These are phyloP conservation scores for Ciconia nigra DNA, from an alignment of 2,797 vertebrate species.

Conservation along the genomic window DNA sequence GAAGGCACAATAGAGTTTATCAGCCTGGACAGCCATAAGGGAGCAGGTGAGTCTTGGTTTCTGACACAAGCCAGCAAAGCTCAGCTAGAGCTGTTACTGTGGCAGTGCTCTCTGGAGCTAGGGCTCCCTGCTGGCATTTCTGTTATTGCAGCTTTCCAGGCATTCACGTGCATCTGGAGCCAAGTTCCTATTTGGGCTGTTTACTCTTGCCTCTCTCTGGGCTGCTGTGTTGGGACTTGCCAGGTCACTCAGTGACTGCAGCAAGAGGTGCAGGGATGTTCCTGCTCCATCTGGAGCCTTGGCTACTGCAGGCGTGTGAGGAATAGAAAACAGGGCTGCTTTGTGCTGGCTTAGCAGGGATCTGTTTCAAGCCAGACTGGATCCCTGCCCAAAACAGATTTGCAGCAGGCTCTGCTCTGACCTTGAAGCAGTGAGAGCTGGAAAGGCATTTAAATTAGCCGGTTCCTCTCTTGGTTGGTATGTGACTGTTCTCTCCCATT, in stretches of 20 bases:
- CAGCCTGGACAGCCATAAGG: slow-evolving; percentile 89
- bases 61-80: neutral
- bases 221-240: neutral
- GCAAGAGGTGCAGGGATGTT: neutral
- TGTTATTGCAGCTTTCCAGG: neutral
- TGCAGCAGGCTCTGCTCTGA: slow-evolving; percentile 1
- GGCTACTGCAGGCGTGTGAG: neutral
- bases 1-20: slow-evolving; percentile 88
- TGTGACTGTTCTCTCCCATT: neutral
- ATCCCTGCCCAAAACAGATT: neutral
- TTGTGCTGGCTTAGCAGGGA: neutral
- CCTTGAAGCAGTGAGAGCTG: slow-evolving; percentile 4
- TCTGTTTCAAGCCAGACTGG: neutral
- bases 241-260: neutral
- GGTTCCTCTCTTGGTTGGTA: neutral
- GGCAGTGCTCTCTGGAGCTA: neutral
- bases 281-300: slow-evolving; percentile 9
- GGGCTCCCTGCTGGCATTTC: neutral
- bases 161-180: neutral
- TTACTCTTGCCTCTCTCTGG: neutral
- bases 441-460: neutral
- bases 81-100: neutral
- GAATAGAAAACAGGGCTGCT: neutral
- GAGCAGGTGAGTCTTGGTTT: slow-evolving; percentile 78
- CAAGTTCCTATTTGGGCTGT: neutral